phyloP scores from a whole-genome alignment of 2,113 vertebrate genomes.

The Calonectris borealis region DNA sequence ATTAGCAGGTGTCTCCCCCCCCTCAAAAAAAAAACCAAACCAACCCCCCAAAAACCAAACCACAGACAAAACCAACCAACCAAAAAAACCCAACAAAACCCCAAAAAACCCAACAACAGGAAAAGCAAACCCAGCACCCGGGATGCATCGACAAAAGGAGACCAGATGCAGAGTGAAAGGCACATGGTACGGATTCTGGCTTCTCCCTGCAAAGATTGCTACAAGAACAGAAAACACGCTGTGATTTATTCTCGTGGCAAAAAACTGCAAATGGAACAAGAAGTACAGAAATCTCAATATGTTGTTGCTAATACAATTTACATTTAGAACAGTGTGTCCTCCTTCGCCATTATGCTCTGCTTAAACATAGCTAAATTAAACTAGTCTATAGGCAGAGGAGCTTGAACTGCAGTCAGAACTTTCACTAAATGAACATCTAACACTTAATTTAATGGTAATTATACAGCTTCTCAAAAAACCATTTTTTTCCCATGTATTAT shows the following conservation, averaged over 20 bases:
- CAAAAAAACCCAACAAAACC: no score
- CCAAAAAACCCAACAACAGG: neutral
- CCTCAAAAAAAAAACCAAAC: no score
- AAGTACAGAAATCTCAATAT: conserved; percentile 64
- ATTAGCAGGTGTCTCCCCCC: neutral
- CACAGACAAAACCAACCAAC: neutral
- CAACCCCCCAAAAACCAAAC: no score
- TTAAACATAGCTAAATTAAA: conserved; percentile 5
- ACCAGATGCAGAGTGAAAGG: conserved; percentile 40
- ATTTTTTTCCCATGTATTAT: neutral
- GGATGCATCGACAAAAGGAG: neutral
- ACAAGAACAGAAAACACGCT: conserved; percentile 46
- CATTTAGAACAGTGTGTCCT: conserved; percentile 47
- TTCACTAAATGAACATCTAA: conserved; percentile 52
- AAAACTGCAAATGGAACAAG: conserved; percentile 54
- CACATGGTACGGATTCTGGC: neutral
- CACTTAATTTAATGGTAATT: conserved; percentile 40
- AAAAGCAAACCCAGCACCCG: neutral
- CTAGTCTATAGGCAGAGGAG: conserved; percentile 6
- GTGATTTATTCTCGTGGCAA: conserved; percentile 57
- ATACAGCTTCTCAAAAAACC: neutral
- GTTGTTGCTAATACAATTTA: conserved; percentile 65
- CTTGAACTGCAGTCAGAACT: conserved; percentile 20
- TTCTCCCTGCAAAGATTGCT: conserved; percentile 35
- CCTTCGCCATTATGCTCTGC: neutral